Evolutionary conservation across 2,888 invertebrate species (phyloP), one percentile per base, ranked within the genome.

Genomic region (Drosophila engyochracea): DNA sequence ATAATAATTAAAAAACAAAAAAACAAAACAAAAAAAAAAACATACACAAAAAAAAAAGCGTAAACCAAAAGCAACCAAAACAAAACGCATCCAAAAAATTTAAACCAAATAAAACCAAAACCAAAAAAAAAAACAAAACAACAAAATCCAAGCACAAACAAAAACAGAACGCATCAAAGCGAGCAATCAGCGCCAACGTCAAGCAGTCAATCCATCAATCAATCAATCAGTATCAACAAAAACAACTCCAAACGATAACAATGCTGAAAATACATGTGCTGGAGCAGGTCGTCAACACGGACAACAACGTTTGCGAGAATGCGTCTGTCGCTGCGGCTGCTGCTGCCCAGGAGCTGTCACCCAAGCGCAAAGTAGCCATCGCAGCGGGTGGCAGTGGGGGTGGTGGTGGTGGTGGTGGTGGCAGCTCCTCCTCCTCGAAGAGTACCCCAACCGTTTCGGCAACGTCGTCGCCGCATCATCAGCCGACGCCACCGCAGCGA

Each of bases 231-330:
- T 47, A 74, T 49, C 44, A 54, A 49, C 54, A 39, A 52, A 22
- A 49, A 37, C 35, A 16, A 31, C 4, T 31, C 14, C 6, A 4
- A 25, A 19, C 25, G 28, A 60, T 7, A 25, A 44, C 35, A 74
- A 96, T 96, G 96, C 94, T 96, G 94, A 96, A 96, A 94, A 96
- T 96, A 94, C 96, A 96, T 93, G 96, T 96, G 96, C 94, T 96
- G 94, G 96, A 96, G 91, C 96, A 96, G 91, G 95, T 96, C 91
- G 96, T 96, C 93, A 96, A 94, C 92, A 95, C 95, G 93, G 96
- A 96, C 79, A 91, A 79, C 74, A 91, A 79, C 72, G 89, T 79
- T 68, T 83, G 86, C 70, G 90, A 89, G 72, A 89, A 80, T 61
- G 10, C 22, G 7, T 39, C 49, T 25, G 14, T 25, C 4, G 49